Evolutionary conservation across 1,140 invertebrate species (phyloP).

Genomic region (Akabosia matsudoensis): DNA sequence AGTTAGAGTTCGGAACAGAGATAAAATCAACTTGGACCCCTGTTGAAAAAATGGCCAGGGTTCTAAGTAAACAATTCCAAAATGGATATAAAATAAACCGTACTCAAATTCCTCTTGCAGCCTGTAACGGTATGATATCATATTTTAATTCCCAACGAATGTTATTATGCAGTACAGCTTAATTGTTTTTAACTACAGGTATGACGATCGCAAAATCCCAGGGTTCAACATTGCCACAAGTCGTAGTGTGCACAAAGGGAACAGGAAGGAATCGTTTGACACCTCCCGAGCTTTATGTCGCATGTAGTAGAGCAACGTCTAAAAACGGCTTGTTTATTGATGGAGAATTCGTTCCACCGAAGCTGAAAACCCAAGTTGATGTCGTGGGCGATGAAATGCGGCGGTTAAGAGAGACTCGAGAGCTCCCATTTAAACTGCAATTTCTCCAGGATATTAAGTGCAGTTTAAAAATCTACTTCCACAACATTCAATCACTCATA

Average conservation of each 20-base stretch:
- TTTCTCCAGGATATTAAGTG: not conserved
- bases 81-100: no score
- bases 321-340: conserved; percentile 25
- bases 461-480: conserved; percentile 16
- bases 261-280: not conserved
- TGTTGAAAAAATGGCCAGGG: no score
- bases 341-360: conserved; percentile 23
- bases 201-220: not conserved
- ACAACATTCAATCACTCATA: conserved; percentile 20
- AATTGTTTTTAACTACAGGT: not conserved
- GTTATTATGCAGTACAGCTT: no score
- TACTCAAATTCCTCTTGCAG: no score
- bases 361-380: no score
- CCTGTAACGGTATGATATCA: no score
- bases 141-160: no score
- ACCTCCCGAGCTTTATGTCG: conserved; percentile 26
- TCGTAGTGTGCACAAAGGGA: not conserved
- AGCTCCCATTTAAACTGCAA: not conserved
- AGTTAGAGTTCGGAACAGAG: not conserved
- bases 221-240: not conserved
- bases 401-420: not conserved
- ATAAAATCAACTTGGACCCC: no score
- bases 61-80: no score
- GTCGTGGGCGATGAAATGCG: no score
- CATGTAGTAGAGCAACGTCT: conserved; percentile 20